Conservation (phyloP, 2,888 invertebrate species). For the Polymixis lichenea region DNA sequence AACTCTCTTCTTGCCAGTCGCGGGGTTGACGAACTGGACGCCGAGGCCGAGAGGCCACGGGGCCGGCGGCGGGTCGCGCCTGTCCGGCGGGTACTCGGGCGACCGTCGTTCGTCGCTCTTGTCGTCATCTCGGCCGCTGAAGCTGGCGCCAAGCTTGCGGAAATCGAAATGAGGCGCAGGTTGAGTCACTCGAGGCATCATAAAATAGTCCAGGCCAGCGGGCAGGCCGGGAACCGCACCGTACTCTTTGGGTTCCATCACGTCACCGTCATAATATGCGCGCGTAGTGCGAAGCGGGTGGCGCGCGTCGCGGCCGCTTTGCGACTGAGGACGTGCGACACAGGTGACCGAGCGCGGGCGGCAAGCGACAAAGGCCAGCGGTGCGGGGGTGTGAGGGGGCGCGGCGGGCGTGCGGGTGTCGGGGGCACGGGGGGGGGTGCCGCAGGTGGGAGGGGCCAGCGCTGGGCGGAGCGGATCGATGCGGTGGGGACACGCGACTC, state of each 20-base stretch:
- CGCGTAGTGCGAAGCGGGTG: constrained; percentile 86
- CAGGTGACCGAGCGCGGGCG: constrained; percentile 90
- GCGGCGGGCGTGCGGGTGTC: constrained; percentile 65
- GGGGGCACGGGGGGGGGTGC: constrained; percentile 68
- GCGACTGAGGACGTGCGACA: constrained; percentile 91
- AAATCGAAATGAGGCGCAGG: constrained; percentile 97
- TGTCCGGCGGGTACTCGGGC: constrained; percentile 83
- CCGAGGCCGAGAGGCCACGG: constrained; percentile 96
- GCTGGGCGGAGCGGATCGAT: constrained; percentile 90
- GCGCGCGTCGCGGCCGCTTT: constrained; percentile 91
- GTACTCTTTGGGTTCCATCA: constrained; percentile 89
- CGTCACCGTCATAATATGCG: constrained; percentile 87
- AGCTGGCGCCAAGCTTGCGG: constrained; percentile 93
- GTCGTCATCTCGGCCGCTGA: constrained; percentile 90
- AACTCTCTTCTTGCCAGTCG: constrained; percentile 98
- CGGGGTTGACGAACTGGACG: constrained; percentile 96
- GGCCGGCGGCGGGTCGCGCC: constrained; percentile 87
- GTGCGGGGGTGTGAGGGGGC: constrained; percentile 80
- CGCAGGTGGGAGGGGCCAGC: constrained; percentile 87
- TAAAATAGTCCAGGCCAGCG: constrained; percentile 88
- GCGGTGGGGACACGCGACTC: constrained; percentile 89
- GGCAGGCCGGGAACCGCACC: constrained; percentile 88
- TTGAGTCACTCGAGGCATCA: constrained; percentile 92
- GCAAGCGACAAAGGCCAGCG: constrained; percentile 87
- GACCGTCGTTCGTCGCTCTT: constrained; percentile 84